Percentiles rank a stretch among this genome's conserved stretches.
Evolutionary conservation across 2,888 invertebrate species (phyloP).

Genomic region (Apamea epomidion): DNA sequence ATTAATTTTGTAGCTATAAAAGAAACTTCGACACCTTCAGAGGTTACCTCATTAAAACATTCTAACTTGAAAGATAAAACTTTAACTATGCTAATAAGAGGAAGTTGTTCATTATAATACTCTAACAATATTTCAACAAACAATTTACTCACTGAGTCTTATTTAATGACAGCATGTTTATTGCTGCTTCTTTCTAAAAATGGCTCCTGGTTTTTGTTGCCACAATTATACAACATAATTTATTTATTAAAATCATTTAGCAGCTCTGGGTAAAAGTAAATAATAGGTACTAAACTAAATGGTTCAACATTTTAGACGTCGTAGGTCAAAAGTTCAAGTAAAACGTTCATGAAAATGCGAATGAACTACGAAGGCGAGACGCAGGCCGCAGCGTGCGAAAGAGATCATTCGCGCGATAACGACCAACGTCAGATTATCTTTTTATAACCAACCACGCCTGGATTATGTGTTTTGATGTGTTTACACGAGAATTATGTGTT

Average conservation of each 20-base stretch:
- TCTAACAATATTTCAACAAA: conserved; percentile 43
- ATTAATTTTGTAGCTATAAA: conserved; percentile 24
- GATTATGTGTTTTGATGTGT: conserved; percentile 33
- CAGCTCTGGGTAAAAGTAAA: conserved; percentile 43
- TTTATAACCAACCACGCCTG: conserved; percentile 45
- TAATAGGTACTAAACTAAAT: conserved; percentile 59
- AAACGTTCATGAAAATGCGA: conserved; percentile 66
- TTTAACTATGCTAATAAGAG: conserved; percentile 46
- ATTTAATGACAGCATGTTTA: conserved; percentile 4
- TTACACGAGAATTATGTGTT: conserved; percentile 27
- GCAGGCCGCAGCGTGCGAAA: conserved; percentile 66
- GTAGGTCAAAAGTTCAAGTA: conserved; percentile 64
- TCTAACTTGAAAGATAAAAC: conserved; percentile 46
- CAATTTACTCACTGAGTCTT: conserved; percentile 10
- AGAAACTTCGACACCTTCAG: conserved; percentile 30
- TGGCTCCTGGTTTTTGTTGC: background rate
- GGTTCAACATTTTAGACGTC: conserved; percentile 31
- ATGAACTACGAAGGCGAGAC: conserved; percentile 62
- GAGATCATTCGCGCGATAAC: conserved; percentile 63
- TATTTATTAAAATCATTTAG: conserved; percentile 28
- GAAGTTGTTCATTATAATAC: conserved; percentile 52
- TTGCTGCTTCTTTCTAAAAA: conserved; percentile 8
- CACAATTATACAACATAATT: conserved; percentile 37
- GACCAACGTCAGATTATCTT: conserved; percentile 61
- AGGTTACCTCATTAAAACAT: conserved; percentile 54